phyloP scores from a whole-genome alignment of 2,888 invertebrate genomes.

The Morpho deidamia region DNA sequence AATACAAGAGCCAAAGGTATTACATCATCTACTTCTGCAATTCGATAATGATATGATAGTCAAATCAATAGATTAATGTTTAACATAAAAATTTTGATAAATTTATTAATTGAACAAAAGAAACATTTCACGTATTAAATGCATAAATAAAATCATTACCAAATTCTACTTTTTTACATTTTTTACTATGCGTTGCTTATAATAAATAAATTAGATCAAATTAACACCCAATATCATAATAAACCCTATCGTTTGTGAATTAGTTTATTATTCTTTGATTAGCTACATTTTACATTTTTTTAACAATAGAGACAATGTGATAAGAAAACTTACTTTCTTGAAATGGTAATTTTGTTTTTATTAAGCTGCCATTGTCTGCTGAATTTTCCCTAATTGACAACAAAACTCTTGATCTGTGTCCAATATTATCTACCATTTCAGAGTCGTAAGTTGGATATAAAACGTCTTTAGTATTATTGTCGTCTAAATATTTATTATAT shows the following conservation, averaged over 20 bases:
- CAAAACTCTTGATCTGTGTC: constrained; percentile 48
- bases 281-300: too few relatives aligned
- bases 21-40: constrained; percentile 13
- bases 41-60: not conserved
- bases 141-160: too few relatives aligned
- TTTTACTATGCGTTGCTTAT: too few relatives aligned
- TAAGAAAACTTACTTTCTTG: too few relatives aligned
- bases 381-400: constrained; percentile 36
- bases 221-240: too few relatives aligned
- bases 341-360: not conserved
- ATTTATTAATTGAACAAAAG: not conserved
- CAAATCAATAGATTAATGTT: too few relatives aligned
- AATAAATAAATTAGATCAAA: too few relatives aligned
- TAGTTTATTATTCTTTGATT: too few relatives aligned
- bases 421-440: constrained; percentile 48
- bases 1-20: constrained; percentile 15
- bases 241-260: too few relatives aligned
- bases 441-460: constrained; percentile 38
- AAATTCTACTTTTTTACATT: too few relatives aligned
- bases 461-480: constrained; percentile 12
- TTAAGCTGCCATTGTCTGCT: not conserved
- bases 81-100: not conserved
- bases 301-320: too few relatives aligned
- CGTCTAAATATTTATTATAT: constrained; percentile 1
- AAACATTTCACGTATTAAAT: too few relatives aligned